phyloP scores from a whole-genome alignment of 2,113 vertebrate genomes.

The Notarius quadriscutis region DNA sequence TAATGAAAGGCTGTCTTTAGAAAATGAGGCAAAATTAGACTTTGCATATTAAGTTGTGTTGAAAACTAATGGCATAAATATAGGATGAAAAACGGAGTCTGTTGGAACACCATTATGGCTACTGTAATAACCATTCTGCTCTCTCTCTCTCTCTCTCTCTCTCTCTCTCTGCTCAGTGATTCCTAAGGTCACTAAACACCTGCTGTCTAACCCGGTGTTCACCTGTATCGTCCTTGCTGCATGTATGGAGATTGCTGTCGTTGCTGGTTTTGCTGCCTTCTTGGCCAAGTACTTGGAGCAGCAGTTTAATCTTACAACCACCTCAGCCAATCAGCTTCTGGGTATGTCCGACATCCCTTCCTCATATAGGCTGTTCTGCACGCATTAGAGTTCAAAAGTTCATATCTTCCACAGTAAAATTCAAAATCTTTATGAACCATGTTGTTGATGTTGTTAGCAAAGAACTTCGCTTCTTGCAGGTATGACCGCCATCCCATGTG shows the following conservation, averaged over 20 bases:
- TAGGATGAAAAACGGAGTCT: neutral
- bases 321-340: constrained; percentile 94
- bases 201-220: constrained; percentile 96
- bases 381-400: neutral
- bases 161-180: constrained; percentile 79
- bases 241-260: constrained; percentile 97
- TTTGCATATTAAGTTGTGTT: neutral
- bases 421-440: too few relatives aligned
- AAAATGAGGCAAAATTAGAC: neutral
- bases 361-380: neutral
- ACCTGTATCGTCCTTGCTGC: constrained; percentile 94
- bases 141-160: neutral
- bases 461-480: constrained; percentile 67
- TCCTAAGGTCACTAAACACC: constrained; percentile 93
- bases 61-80: neutral
- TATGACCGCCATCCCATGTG: constrained; percentile 97
- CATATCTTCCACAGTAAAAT: neutral
- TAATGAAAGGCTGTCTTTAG: neutral
- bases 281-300: constrained; percentile 97
- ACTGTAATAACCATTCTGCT: neutral
- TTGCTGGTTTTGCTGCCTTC: constrained; percentile 94
- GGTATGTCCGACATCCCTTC: constrained; percentile 72
- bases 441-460: neutral
- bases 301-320: constrained; percentile 97
- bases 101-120: neutral